A percentile compares a stretch with the other conserved stretches of the same genome.
phyloP scores from a whole-genome alignment of 2,797 vertebrate species.

The Lepilemur septentrionalis region DNA sequence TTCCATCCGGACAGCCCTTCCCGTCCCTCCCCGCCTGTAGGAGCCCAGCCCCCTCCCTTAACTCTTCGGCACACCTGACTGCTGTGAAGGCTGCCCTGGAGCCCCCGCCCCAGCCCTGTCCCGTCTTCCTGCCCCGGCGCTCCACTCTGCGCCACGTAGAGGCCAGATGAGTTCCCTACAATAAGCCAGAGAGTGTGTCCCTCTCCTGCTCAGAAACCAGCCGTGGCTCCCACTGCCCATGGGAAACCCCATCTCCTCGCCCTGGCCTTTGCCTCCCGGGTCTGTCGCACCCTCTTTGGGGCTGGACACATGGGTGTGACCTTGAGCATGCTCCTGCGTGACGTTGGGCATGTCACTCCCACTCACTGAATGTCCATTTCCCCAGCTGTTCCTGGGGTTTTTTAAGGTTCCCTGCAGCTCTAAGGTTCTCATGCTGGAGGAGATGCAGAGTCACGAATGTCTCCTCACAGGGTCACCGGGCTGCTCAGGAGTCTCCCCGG shows the following conservation, averaged over 20 bases:
- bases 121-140: background rate
- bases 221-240: fast-evolving
- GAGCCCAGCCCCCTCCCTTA: background rate
- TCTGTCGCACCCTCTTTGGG: background rate
- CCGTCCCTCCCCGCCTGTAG: background rate
- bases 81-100: background rate
- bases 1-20: background rate
- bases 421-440: fast-evolving
- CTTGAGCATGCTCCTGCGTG: fast-evolving
- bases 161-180: background rate
- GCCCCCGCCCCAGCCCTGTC: fast-evolving
- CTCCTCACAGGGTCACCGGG: fast-evolving
- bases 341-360: background rate
- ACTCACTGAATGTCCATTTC: background rate
- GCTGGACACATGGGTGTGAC: background rate
- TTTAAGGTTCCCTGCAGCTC: background rate
- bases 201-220: background rate
- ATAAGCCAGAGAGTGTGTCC: fast-evolving
- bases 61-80: fast-evolving
- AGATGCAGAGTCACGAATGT: fast-evolving
- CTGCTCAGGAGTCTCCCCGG: fast-evolving
- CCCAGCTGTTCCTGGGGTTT: background rate
- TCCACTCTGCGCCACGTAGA: fast-evolving
- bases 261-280: background rate
- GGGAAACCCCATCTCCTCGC: fast-evolving